Evolutionary conservation across 2,797 vertebrate species (phyloP).

Genomic region (Falco novaeseelandiae): DNA sequence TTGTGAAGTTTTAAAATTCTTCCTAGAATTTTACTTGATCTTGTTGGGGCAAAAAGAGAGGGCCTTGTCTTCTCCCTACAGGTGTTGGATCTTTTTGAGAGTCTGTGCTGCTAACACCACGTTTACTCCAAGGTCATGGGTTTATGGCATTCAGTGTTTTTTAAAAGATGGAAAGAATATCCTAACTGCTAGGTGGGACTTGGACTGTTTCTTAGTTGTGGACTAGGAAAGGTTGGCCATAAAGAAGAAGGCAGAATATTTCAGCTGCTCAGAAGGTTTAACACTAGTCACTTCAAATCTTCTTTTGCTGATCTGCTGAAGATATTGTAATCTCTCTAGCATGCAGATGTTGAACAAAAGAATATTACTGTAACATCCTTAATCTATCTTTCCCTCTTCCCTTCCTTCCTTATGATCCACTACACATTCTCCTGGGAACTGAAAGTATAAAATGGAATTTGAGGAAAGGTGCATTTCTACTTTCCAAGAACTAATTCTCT

Average conservation of each 20-base stretch:
- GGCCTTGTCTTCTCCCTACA: neutral
- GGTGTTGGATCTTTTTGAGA: neutral
- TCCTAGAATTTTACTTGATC: neutral
- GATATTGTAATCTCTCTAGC: slow-evolving; percentile 89
- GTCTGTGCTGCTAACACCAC: neutral
- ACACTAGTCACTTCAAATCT: slow-evolving; percentile 82
- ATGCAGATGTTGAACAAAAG: slow-evolving; percentile 86
- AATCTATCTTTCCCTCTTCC: slow-evolving; percentile 88
- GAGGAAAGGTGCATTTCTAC: slow-evolving; percentile 82
- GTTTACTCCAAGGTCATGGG: neutral
- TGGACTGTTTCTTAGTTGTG: neutral
- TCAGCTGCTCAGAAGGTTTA: slow-evolving; percentile 81
- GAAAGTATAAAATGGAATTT: slow-evolving; percentile 86
- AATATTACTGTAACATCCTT: slow-evolving; percentile 93
- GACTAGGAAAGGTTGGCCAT: neutral
- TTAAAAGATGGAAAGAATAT: neutral
- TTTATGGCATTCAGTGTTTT: neutral
- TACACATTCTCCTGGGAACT: slow-evolving; percentile 82
- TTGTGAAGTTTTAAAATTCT: neutral
- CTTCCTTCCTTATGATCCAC: slow-evolving; percentile 75
- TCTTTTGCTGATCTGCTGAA: slow-evolving; percentile 85
- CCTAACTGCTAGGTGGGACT: neutral
- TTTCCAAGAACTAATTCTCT: slow-evolving; percentile 82
- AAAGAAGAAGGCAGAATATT: slow-evolving; percentile 17
- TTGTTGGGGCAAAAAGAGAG: neutral